Conservation (phyloP, 1,140 invertebrate species). For the Apolygus lucorum region DNA sequence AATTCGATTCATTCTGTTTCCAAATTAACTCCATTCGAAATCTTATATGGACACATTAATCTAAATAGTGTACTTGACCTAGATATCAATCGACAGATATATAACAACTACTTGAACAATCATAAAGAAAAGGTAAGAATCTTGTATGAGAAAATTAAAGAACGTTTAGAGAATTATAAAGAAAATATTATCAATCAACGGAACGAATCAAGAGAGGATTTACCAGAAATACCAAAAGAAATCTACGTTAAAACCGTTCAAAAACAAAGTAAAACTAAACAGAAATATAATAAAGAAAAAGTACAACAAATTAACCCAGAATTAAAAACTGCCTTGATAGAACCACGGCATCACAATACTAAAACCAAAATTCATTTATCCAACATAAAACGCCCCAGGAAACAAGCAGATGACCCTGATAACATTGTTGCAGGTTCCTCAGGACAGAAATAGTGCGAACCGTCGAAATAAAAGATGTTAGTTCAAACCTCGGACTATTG, state of each 20-base stretch:
- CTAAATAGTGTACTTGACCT: background rate
- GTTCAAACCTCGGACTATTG: too few relatives aligned
- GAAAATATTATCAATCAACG: background rate
- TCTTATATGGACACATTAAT: background rate
- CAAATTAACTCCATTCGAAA: background rate
- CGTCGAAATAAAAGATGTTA: too few relatives aligned
- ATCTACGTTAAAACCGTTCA: background rate
- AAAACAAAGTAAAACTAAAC: background rate
- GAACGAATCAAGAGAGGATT: background rate
- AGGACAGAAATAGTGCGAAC: too few relatives aligned
- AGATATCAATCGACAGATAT: background rate
- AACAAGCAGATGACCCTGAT: too few relatives aligned
- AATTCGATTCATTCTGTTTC: background rate
- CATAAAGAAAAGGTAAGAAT: constrained; percentile 5
- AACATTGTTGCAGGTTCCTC: too few relatives aligned
- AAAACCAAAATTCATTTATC: background rate
- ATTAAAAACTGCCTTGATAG: background rate
- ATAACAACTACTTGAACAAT: background rate
- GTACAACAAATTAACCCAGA: background rate
- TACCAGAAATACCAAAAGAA: background rate
- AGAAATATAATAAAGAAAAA: background rate
- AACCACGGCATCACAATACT: background rate
- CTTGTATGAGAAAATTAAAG: background rate
- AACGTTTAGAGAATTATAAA: background rate
- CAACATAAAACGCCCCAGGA: background rate